A percentile compares a stretch with the other conserved stretches of the same genome.
These are phyloP conservation scores for Mesorhabditis sp. DNA, from an alignment of 2,888 invertebrate species.

Conservation along the genomic window DNA sequence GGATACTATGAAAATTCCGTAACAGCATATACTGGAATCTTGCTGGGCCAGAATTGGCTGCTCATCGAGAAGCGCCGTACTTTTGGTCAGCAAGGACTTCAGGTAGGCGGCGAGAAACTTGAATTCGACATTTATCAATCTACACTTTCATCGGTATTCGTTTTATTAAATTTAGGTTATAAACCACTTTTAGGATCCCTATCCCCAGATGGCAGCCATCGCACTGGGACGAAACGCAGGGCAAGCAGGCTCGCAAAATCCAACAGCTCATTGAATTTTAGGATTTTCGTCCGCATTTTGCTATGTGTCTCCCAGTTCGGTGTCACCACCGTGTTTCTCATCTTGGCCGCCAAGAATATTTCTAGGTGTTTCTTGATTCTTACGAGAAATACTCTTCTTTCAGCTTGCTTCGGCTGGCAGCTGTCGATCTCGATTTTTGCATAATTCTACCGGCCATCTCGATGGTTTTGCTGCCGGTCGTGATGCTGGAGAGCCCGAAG, in stretches of 20 bases:
- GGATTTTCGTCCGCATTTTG: background rate
- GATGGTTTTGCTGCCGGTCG: background rate
- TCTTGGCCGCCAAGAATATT: background rate
- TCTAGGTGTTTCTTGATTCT: background rate
- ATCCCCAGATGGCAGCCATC: background rate
- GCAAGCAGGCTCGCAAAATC: background rate
- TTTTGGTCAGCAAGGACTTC: too few relatives aligned
- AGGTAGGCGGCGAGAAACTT: too few relatives aligned
- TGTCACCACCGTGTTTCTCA: background rate
- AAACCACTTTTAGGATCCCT: background rate
- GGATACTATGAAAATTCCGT: too few relatives aligned
- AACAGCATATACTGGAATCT: background rate
- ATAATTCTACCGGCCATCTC: background rate
- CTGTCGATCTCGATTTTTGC: background rate
- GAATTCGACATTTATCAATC: too few relatives aligned
- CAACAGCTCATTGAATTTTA: background rate
- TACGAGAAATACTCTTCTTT: background rate
- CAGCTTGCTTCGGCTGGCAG: background rate
- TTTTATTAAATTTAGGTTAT: background rate
- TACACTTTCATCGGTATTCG: too few relatives aligned
- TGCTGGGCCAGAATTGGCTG: background rate
- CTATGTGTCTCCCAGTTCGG: conserved; percentile 2
- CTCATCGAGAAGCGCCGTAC: background rate
- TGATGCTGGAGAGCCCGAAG: conserved; percentile 1
- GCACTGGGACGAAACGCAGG: background rate